Percentiles rank a stretch among this genome's conserved stretches.
Conservation (phyloP, 2,113 vertebrate species). For the Prinia subflava region DNA sequence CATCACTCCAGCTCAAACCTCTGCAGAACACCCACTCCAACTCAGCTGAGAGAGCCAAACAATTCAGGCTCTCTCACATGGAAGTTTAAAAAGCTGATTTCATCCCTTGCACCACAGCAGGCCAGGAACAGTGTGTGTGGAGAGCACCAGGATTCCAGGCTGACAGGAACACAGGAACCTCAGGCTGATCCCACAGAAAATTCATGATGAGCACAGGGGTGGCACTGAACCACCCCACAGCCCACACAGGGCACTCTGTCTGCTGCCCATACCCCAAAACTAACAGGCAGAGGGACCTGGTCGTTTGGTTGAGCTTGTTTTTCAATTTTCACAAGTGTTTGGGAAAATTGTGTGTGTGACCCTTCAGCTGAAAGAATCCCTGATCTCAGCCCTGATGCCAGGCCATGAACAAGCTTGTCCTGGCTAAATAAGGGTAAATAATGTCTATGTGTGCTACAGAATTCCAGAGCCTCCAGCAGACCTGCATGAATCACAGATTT, state of each 20-base stretch:
- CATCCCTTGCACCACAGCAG: neutral
- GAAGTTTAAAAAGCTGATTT: neutral
- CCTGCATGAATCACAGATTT: neutral
- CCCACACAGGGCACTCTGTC: neutral
- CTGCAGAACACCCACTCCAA: neutral
- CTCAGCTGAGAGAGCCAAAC: neutral
- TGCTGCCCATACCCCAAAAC: neutral
- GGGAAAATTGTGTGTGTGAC: neutral
- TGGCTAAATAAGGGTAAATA: conserved; percentile 8
- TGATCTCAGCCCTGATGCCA: neutral
- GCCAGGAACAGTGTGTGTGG: accelerated
- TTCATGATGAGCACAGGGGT: neutral
- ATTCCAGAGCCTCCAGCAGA: neutral
- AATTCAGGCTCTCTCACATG: neutral
- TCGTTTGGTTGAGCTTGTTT: neutral
- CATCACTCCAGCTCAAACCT: neutral
- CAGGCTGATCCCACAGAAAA: neutral
- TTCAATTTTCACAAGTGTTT: neutral
- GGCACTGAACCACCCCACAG: neutral
- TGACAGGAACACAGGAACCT: neutral
- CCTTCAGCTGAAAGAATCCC: neutral
- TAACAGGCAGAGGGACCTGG: neutral
- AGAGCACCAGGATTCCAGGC: neutral
- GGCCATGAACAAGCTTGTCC: neutral
- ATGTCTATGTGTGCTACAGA: neutral